phyloP scores from a whole-genome alignment of 2,113 vertebrate species.

The Pituophis catenifer region DNA sequence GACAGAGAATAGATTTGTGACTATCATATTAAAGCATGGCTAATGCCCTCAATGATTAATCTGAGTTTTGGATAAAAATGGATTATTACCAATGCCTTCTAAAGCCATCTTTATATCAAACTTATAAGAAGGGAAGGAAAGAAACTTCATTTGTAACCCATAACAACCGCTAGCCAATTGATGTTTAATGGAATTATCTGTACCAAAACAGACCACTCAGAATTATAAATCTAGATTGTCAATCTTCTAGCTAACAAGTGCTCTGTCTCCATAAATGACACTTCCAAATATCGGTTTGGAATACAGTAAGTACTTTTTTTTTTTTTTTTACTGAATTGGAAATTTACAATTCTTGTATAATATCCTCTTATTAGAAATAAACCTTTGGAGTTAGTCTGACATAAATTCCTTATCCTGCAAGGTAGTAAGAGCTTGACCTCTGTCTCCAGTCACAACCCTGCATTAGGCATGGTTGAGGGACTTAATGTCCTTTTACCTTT shows the following conservation, averaged over 20 bases:
- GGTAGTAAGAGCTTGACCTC: slow-evolving; percentile 66
- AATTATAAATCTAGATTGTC: slow-evolving; percentile 51
- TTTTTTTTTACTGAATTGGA: slow-evolving; percentile 64
- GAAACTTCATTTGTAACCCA: background rate
- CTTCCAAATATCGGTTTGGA: slow-evolving; percentile 66
- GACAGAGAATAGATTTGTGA: background rate
- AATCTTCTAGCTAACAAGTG: slow-evolving; percentile 60
- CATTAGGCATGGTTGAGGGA: slow-evolving; percentile 75
- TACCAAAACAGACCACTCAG: background rate
- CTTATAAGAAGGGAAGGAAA: background rate
- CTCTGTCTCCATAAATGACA: slow-evolving; percentile 56
- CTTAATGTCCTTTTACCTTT: slow-evolving; percentile 70
- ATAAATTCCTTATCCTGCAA: slow-evolving; percentile 77
- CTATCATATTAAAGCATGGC: background rate
- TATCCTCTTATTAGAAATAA: slow-evolving; percentile 65
- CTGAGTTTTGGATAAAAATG: background rate
- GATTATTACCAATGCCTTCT: background rate
- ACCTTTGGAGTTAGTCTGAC: slow-evolving; percentile 65
- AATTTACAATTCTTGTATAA: slow-evolving; percentile 72
- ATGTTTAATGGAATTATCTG: background rate
- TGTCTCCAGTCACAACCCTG: slow-evolving; percentile 68
- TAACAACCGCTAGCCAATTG: background rate
- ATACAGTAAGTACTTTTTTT: slow-evolving; percentile 49
- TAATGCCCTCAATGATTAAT: background rate
- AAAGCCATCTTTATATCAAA: background rate